Evolutionary conservation across 2,797 vertebrate genomes (phyloP), one percentile per base, ranked within the genome.

Genomic region (Galagoides demidoff): DNA sequence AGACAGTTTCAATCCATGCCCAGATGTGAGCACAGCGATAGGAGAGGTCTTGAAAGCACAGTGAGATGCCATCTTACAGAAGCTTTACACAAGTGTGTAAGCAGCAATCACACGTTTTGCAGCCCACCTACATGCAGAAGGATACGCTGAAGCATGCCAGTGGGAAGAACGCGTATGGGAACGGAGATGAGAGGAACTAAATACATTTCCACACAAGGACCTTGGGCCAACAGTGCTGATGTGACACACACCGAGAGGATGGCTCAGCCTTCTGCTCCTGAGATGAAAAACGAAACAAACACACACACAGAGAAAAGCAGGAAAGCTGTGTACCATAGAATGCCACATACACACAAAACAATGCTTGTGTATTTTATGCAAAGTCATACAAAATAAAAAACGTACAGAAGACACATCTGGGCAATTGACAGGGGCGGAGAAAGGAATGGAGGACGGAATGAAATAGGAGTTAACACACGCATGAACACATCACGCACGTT

Each of bases 51-150:
- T 8, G 17, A 49, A 43, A 31, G 14, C 3, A 0, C 31, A 1
- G 7, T 1, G 3, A 5, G 0, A 5, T 10, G 12, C 39, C 68
- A 10, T 31, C 2, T 19, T 12, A 17, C 31, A 49, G 61, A 76
- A 55, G 61, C 10, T 3, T 59, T 55, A 71, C 12, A 14, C 4
- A 43, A 85, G 49, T 8, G 5, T n/a, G n/a, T 4, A 7, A 9
- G 2, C 52, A n/a, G 61, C 29, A 52, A 37, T 49, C 22, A 34
- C 0, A 4, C 12, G 22, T 31, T 90, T 49, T 49, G 43, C 59
- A 63, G 76, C 83, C 64, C 4, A 0, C 57, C 23, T 11, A 11
- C 29, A 4, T 1, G 37, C 59, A 55, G n/a, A 29, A 34, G 39
- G 39, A 77, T 6, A 37, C 20, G 8, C 37, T 39, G 29, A 39